Percentiles rank a stretch among this genome's conserved stretches.
Conservation (phyloP, 2,797 vertebrate species). For the Pseudopleuronectes americanus region DNA sequence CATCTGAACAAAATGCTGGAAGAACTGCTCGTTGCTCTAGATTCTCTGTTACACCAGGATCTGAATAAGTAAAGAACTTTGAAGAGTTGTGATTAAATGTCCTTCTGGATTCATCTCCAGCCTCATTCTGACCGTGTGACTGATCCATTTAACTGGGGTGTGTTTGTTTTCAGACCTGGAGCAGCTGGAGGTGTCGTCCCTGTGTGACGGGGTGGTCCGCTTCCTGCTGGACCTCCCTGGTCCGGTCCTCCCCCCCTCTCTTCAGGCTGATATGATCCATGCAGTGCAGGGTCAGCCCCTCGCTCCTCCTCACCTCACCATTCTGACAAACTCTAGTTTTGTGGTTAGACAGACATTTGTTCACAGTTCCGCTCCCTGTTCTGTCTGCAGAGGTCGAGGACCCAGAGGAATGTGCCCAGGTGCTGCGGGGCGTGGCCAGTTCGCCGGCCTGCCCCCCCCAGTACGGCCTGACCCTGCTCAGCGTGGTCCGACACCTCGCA, state of each 20-base stretch:
- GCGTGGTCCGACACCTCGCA: conserved; percentile 90
- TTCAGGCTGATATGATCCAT: conserved; percentile 89
- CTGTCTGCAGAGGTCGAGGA: conserved; percentile 85
- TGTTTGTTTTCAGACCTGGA: conserved; percentile 84
- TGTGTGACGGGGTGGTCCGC: conserved; percentile 88
- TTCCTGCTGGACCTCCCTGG: conserved; percentile 91
- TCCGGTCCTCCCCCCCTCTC: conserved; percentile 86
- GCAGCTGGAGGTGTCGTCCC: conserved; percentile 83
- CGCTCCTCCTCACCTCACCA: accelerated
- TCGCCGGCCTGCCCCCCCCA: conserved; percentile 87
- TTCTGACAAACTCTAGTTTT: not conserved
- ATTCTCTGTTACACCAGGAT: too few relatives aligned
- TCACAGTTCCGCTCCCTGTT: not conserved
- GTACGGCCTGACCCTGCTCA: conserved; percentile 90
- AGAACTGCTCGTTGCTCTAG: too few relatives aligned
- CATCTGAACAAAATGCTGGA: too few relatives aligned
- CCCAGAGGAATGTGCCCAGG: conserved; percentile 87
- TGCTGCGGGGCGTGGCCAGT: conserved; percentile 86
- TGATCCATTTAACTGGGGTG: not conserved
- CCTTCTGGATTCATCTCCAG: not conserved
- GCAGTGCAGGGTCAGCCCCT: conserved; percentile 83
- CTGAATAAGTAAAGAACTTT: too few relatives aligned
- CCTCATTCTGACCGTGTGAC: not conserved
- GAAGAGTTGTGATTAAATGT: too few relatives aligned
- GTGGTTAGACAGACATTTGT: accelerated